Evolutionary conservation across 2,888 invertebrate genomes (phyloP).

Genomic region (Anaspis maculata): DNA sequence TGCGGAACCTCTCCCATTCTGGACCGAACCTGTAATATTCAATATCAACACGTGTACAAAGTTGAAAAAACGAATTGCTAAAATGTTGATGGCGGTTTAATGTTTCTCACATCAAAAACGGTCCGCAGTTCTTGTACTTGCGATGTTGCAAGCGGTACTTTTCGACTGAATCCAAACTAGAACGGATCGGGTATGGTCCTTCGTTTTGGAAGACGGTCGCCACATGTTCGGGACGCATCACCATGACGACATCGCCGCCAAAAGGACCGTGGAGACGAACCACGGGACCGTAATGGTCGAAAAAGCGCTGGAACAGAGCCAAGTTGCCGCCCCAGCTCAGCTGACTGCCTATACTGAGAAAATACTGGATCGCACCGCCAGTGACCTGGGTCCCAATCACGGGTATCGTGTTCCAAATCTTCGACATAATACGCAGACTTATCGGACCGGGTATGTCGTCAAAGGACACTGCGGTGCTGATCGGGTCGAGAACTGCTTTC

Average conservation of each 20-base stretch:
- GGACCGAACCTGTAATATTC: conserved; percentile 44
- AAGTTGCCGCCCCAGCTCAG: conserved; percentile 43
- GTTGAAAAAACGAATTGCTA: conserved; percentile 2
- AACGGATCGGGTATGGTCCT: conserved; percentile 51
- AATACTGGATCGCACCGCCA: conserved; percentile 45
- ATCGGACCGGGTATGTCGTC: conserved; percentile 59
- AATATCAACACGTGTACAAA: background rate
- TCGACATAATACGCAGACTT: conserved; percentile 49
- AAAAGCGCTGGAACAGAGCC: conserved; percentile 41
- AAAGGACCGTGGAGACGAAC: conserved; percentile 58
- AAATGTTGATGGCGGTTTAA: too few species aligned
- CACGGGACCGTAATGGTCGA: conserved; percentile 54
- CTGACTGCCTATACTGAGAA: conserved; percentile 44
- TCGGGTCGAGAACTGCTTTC: too few species aligned
- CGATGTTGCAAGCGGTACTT: conserved; percentile 53
- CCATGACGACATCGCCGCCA: conserved; percentile 54
- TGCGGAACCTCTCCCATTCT: conserved; percentile 52
- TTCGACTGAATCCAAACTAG: conserved; percentile 55
- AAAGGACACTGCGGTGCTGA: conserved; percentile 42
- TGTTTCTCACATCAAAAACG: conserved; percentile 54
- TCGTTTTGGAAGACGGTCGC: conserved; percentile 54
- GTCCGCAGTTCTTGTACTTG: conserved; percentile 47
- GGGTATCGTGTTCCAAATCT: conserved; percentile 52
- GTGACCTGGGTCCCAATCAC: conserved; percentile 55
- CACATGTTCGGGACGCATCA: conserved; percentile 57